phyloP scores from a whole-genome alignment of 2,113 vertebrate genomes.

The Illadopsis cleaveri region DNA sequence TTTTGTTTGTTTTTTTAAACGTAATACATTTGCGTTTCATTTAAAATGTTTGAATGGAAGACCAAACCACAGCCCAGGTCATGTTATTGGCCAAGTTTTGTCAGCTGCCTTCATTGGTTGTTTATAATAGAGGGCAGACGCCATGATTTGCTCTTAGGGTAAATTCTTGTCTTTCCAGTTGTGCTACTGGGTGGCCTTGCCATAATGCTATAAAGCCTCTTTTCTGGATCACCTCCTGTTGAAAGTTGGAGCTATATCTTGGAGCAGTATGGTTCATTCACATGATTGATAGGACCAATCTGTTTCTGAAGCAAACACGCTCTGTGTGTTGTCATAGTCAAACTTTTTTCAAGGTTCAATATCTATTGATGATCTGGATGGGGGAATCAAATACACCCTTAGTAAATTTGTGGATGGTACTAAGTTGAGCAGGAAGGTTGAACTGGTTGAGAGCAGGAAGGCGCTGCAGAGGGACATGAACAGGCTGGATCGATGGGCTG shows the following conservation, averaged over 20 bases:
- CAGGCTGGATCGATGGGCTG: accelerated
- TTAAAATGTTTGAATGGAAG: not conserved
- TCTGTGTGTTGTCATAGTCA: not conserved
- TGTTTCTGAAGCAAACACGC: not conserved
- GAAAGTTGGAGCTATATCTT: not conserved
- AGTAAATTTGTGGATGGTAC: not conserved
- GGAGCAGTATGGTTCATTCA: not conserved
- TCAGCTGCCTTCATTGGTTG: not conserved
- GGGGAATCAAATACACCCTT: accelerated
- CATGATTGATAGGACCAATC: not conserved
- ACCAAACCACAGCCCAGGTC: not conserved
- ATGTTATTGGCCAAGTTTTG: not conserved
- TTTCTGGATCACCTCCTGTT: not conserved
- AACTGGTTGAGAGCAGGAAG: not conserved
- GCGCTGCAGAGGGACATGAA: not conserved
- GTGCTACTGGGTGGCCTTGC: not conserved
- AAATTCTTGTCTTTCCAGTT: not conserved
- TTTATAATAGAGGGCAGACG: not conserved
- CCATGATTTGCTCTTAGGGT: not conserved
- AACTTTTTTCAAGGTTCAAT: not conserved
- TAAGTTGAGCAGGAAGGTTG: not conserved
- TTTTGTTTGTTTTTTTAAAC: accelerated
- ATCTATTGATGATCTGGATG: not conserved
- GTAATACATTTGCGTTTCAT: not conserved
- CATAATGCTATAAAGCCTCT: not conserved